Evolutionary conservation across 64 coral and sea anemone genomes (phyloP), one percentile per base, ranked within the genome.

Genomic region (Montipora cactus): DNA sequence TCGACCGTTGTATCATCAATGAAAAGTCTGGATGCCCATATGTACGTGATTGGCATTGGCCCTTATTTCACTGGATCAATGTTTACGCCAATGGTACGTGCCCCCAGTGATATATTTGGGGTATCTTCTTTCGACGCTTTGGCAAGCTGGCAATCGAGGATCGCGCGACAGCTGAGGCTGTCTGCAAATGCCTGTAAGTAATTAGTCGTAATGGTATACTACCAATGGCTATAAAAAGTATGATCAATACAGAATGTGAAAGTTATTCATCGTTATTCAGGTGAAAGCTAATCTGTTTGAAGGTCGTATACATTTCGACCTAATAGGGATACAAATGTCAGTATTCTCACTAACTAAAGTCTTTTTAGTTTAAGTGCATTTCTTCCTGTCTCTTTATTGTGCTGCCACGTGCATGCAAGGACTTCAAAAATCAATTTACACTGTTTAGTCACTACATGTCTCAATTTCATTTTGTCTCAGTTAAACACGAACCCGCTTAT

Each of bases 401-500:
- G 28, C 28, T 28, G 28, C 28, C 28, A 28, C 28, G 28, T 28
- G 28, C 28, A 28, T 28, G 28, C 28, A 0, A 28, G 1, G 28
- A 28, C 28, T 28, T 28, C 28, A 28, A 28, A 1, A 28, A 28
- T 28, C 28, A 28, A 7, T 57, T 57, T 5, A 57, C 0, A 57
- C 10, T 57, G 5, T 5, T 57, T 57, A 5, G 0, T 57, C 53
- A 57, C 10, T 57, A 0, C 53, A 57, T 57, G 5, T n/a, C 7
- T 69, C 67, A 9, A 12, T 4, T 18, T 14, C 18, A 47, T 69
- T 18, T 71, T 46, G 1, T 59, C 28, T 5, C 49, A 89, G 87
- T 59, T 70, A 75, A 79, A 10, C 77, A 76, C 10, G 92, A 87
- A 80, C 92, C 75, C 58, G 67, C 85, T 6, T 49, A 93, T 59